Evolutionary conservation across 1,140 invertebrate species (phyloP).

Genomic region (Ericerus pela): DNA sequence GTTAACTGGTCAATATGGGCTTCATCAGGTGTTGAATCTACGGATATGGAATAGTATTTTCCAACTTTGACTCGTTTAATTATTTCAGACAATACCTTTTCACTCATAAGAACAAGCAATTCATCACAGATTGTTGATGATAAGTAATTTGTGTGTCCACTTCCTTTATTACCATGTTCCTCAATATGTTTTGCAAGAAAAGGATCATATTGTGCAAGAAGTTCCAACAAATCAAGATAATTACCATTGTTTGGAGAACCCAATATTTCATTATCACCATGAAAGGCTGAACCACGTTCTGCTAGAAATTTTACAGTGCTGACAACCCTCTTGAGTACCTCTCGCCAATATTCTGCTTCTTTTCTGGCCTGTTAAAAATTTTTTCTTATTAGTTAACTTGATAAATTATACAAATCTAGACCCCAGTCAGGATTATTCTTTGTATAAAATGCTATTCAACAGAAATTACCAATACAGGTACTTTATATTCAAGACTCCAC

Average conservation of each 20-base stretch:
- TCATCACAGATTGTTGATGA: conserved; percentile 27
- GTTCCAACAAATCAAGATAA: conserved; percentile 24
- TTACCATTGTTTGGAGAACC: conserved; percentile 17
- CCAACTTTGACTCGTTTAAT: conserved; percentile 1
- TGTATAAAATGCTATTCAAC: no score
- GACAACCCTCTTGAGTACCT: conserved; percentile 4
- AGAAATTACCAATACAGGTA: no score
- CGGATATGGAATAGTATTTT: conserved; percentile 5
- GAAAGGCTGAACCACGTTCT: neutral
- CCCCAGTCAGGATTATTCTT: no score
- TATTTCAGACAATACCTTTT: conserved; percentile 7
- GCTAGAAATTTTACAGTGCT: neutral
- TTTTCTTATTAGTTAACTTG: no score
- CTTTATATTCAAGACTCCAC: no score
- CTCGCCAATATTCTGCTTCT: conserved; percentile 3
- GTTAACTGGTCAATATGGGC: conserved; percentile 14
- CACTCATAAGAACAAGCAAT: conserved; percentile 22
- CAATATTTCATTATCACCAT: conserved; percentile 8
- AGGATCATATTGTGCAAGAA: conserved; percentile 28
- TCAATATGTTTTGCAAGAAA: conserved; percentile 28
- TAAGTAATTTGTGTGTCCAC: conserved; percentile 15
- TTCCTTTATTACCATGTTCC: conserved; percentile 25
- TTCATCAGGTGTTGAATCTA: conserved; percentile 8
- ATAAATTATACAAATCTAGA: no score
- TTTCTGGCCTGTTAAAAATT: conserved; percentile 18